Percentiles rank a stretch among this genome's conserved stretches.
These are phyloP conservation scores for Drymonia ruficornis DNA, from an alignment of 2,888 invertebrate species.

Conservation along the genomic window DNA sequence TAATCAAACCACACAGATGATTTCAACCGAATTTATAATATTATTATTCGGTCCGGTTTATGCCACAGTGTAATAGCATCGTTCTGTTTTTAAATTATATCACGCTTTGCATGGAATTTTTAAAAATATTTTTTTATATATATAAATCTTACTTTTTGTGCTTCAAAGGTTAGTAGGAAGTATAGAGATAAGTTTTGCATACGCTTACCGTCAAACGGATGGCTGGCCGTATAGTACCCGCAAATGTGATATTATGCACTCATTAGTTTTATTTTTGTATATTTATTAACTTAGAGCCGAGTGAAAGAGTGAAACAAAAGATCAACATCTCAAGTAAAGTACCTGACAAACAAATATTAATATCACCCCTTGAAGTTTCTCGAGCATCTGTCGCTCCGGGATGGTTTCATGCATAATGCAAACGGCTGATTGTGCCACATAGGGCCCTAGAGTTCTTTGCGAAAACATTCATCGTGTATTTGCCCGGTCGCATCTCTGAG, in stretches of 20 bases:
- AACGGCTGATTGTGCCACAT: slow-evolving; percentile 74
- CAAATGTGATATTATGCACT: too few relatives aligned
- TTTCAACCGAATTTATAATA: slow-evolving; percentile 6
- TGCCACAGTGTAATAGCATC: too few relatives aligned
- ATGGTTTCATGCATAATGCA: slow-evolving; percentile 81
- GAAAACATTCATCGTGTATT: slow-evolving; percentile 69
- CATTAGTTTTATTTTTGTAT: too few relatives aligned
- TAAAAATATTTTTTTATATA: too few relatives aligned
- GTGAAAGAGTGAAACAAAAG: slow-evolving; percentile 29
- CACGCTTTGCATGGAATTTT: too few relatives aligned
- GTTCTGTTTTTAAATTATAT: too few relatives aligned
- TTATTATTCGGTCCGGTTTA: too few relatives aligned
- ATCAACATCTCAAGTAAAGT: slow-evolving; percentile 42
- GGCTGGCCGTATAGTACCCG: too few relatives aligned
- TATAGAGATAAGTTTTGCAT: too few relatives aligned
- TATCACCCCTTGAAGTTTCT: slow-evolving; percentile 55
- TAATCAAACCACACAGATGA: background rate
- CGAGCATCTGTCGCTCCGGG: slow-evolving; percentile 67
- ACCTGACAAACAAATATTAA: slow-evolving; percentile 68
- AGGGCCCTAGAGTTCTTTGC: slow-evolving; percentile 64
- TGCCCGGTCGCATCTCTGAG: slow-evolving; percentile 45
- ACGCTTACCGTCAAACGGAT: too few relatives aligned
- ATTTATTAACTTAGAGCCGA: background rate
- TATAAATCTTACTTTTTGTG: too few relatives aligned
- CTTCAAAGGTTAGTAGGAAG: too few relatives aligned